Base-by-base conservation (phyloP, 2,113 vertebrate genomes). In the Mormyrus iriodes region DNA sequence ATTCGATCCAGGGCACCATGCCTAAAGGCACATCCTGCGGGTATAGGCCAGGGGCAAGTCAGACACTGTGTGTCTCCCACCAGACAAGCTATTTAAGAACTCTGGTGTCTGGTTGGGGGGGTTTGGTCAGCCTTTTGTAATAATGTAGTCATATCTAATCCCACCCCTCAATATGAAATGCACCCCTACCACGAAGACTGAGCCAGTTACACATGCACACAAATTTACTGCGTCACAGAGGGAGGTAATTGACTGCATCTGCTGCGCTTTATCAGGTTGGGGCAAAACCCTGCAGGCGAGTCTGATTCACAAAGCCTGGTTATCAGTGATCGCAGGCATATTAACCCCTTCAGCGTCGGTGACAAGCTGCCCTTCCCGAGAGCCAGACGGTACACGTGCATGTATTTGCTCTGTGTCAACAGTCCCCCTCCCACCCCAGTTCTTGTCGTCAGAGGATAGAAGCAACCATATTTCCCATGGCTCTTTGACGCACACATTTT, bases 201-300 rank as follows among this genome's bases (percentile, higher is more conserved):
- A 82, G 44, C 90, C 90, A 91, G 89, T 90, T 85, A 19, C 61
- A 65, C 52, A 90, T 82, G 89, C 65, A 44, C 85, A 92, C 55
- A 27, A 82, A 65, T n/a, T 88, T 15, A 55, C n/a, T 89, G 79
- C 85, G 85, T 88, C 89, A 91, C 42, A 84, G 48, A 84, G 39
- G 46, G 61, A 84, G 27, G 61, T 90, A 86, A 90, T 90, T 90
- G 89, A 87, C 12, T 52, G 61, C 48, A 76, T 86, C 89, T 86
- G 84, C 58, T 86, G 31, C n/a, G 61, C 69, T 55, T 76, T 90
- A 86, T 53, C 73, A 48, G 85, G 44, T 48, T 61, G 89, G 58
- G 46, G 61, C n/a, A 39, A n/a, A 52, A 52, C 48, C 48, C 51
- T 42, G 61, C 89, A 79, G 65, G 46, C 85, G 31, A 48, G 42